These are phyloP conservation scores for Masnerella sp. DNA, from an alignment of 2,888 invertebrate genomes.

Conservation along the genomic window DNA sequence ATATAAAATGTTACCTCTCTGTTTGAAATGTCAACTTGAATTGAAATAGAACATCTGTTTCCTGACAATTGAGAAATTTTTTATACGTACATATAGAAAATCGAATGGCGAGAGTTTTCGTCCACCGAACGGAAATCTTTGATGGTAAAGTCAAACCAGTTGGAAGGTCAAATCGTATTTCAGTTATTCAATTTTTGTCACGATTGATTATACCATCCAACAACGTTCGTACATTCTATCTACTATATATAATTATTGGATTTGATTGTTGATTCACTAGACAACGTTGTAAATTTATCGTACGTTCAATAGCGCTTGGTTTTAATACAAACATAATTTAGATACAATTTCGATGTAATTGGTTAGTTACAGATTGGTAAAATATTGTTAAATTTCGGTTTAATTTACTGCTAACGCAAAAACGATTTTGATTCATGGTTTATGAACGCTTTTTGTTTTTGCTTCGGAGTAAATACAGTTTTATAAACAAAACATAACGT, in stretches of 20 bases:
- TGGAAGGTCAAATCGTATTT: neutral
- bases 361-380: neutral
- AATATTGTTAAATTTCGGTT: conserved; percentile 6
- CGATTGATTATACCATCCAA: conserved; percentile 10
- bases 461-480: neutral
- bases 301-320: neutral
- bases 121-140: conserved; percentile 2
- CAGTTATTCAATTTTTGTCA: conserved; percentile 14
- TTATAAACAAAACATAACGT: conserved; percentile 1
- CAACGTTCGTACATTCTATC: neutral
- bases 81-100: neutral
- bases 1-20: neutral
- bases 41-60: conserved; percentile 13
- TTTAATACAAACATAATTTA: conserved; percentile 1
- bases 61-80: conserved; percentile 1
- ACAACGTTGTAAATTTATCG: neutral
- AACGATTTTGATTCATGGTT: neutral
- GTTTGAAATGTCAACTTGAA: conserved; percentile 1
- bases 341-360: neutral
- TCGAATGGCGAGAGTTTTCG: neutral
- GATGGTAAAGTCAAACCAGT: neutral
- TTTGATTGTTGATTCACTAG: conserved; percentile 14
- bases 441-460: conserved; percentile 3
- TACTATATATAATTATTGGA: conserved; percentile 13
- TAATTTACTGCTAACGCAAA: neutral